These are phyloP conservation scores for Sarcophaga peregrina DNA, from an alignment of 1,140 invertebrate species.

Conservation along the genomic window DNA sequence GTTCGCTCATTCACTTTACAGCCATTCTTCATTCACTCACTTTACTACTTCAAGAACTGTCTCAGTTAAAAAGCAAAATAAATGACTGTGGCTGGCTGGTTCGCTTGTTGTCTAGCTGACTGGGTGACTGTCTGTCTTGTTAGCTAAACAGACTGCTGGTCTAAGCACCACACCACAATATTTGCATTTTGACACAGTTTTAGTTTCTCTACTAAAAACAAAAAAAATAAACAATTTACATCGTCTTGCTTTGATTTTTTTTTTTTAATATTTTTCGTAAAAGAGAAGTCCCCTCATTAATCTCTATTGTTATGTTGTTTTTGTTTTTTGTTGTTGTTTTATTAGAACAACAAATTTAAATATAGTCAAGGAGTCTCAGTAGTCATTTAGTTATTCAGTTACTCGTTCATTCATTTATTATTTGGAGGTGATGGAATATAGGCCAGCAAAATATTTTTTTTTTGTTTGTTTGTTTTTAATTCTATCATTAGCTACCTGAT, in stretches of 20 bases:
- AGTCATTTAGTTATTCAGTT: too few species aligned
- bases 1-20: not conserved
- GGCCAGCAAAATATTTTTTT: slow-evolving; percentile 17
- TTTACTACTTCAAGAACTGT: too few species aligned
- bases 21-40: not conserved
- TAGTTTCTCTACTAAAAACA: not conserved
- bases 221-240: not conserved
- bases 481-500: too few species aligned
- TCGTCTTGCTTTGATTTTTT: not conserved
- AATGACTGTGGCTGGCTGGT: not conserved
- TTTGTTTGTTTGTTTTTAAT: not conserved
- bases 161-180: not conserved
- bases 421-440: slow-evolving; percentile 12
- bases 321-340: not conserved
- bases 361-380: too few species aligned
- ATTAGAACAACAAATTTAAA: not conserved
- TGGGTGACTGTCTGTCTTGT: too few species aligned
- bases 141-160: too few species aligned
- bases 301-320: slow-evolving; percentile 4
- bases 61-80: not conserved
- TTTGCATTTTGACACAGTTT: slow-evolving; percentile 39
- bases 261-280: not conserved
- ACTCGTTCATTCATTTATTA: not conserved
- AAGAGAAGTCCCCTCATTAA: not conserved
- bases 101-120: too few species aligned